A percentile compares a stretch with the other conserved stretches of the same genome.
phyloP scores from a whole-genome alignment of 1,140 invertebrate species.

The Hypothenemus hampei region DNA sequence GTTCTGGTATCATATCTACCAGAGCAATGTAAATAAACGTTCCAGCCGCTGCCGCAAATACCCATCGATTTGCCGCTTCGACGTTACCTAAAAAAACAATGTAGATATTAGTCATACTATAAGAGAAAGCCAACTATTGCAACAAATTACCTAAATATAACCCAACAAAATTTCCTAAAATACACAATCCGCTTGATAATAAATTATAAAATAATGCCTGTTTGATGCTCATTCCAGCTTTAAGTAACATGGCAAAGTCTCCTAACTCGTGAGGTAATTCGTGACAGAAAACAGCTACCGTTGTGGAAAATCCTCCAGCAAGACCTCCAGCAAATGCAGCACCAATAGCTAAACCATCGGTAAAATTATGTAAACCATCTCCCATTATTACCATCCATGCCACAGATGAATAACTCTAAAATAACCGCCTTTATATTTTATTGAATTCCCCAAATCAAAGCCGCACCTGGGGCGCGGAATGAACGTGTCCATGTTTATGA shows the following conservation, averaged over 20 bases:
- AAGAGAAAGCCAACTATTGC: too few relatives aligned
- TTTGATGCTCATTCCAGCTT: conserved; percentile 85
- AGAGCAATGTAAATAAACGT: conserved; percentile 94
- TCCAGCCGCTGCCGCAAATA: conserved; percentile 84
- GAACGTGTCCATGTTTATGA: conserved; percentile 79
- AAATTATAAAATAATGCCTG: conserved; percentile 85
- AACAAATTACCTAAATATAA: conserved; percentile 38
- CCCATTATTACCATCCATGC: conserved; percentile 96
- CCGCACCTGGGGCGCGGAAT: conserved; percentile 62
- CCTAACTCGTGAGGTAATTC: conserved; percentile 93
- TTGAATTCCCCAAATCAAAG: too few relatives aligned
- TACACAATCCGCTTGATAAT: conserved; percentile 79
- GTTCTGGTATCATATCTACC: conserved; percentile 79
- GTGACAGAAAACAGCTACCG: conserved; percentile 92
- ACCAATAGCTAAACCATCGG: conserved; percentile 92
- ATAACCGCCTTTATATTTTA: too few relatives aligned
- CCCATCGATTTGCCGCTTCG: conserved; percentile 72
- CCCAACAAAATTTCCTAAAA: conserved; percentile 58
- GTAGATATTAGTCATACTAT: too few relatives aligned
- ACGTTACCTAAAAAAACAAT: conserved; percentile 75
- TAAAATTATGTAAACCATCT: conserved; percentile 88
- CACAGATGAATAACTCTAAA: conserved; percentile 71
- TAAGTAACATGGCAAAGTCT: conserved; percentile 91
- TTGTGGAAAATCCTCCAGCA: conserved; percentile 84
- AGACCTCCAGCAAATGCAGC: conserved; percentile 84